phyloP scores from a whole-genome alignment of 2,797 vertebrate genomes.

The Chelmon rostratus region DNA sequence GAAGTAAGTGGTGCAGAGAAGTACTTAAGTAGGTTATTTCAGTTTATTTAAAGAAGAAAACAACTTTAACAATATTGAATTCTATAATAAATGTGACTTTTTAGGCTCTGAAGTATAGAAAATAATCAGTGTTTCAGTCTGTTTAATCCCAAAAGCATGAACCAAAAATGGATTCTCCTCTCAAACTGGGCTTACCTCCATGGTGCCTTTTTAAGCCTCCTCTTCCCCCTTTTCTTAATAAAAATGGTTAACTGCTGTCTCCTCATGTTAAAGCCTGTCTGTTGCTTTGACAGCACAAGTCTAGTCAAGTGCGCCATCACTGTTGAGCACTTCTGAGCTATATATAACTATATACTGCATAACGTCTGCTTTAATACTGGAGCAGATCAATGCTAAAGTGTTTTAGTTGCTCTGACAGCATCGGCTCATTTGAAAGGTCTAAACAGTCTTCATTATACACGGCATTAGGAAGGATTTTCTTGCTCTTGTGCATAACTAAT shows the following conservation, averaged over 20 bases:
- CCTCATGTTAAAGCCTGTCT: conserved; percentile 23
- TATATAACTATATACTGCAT: conserved; percentile 39
- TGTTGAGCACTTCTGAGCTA: conserved; percentile 43
- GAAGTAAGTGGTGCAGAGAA: not conserved
- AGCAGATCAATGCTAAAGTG: conserved; percentile 62
- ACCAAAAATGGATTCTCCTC: not conserved
- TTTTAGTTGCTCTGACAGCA: conserved; percentile 51
- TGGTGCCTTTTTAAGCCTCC: not conserved
- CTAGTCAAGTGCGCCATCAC: conserved; percentile 27
- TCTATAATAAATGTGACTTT: not conserved
- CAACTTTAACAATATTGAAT: not conserved
- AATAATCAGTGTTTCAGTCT: too few species aligned
- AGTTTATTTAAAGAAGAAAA: conserved; percentile 4
- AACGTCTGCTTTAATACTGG: conserved; percentile 44
- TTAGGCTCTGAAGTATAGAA: too few species aligned
- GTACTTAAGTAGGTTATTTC: not conserved
- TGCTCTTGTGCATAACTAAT: conserved; percentile 43
- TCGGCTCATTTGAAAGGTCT: conserved; percentile 44
- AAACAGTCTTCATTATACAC: conserved; percentile 43
- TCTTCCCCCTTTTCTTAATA: not conserved
- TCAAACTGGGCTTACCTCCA: not conserved
- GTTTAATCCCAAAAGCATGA: not conserved
- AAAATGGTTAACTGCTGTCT: conserved; percentile 9
- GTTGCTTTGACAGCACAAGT: conserved; percentile 40
- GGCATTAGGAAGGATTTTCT: conserved; percentile 28